Conservation (phyloP, 2,888 invertebrate species). For the Terebella lapidaria region DNA sequence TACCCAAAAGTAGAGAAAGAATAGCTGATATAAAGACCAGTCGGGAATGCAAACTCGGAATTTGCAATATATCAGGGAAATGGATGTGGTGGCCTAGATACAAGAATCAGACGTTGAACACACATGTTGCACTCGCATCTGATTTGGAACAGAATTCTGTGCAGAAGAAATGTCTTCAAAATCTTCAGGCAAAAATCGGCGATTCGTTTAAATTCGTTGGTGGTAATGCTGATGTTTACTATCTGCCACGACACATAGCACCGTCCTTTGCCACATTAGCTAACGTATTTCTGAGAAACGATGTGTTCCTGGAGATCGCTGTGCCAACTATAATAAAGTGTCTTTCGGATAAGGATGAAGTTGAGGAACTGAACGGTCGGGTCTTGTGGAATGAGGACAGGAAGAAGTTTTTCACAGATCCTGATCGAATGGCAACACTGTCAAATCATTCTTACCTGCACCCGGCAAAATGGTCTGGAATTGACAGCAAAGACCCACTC, state of each 20-base stretch:
- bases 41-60: conserved; percentile 22
- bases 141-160: not conserved
- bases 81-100: conserved; percentile 25
- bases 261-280: conserved; percentile 13
- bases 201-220: conserved; percentile 16
- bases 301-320: conserved; percentile 26
- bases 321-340: conserved; percentile 22
- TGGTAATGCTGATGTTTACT: conserved; percentile 23
- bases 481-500: not conserved
- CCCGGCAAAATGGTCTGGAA: conserved; percentile 22
- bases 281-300: conserved; percentile 15
- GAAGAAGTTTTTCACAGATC: conserved; percentile 19
- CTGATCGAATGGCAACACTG: conserved; percentile 13
- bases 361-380: conserved; percentile 12
- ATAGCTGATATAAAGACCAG: conserved; percentile 18
- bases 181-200: conserved; percentile 16
- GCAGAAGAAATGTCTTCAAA: not conserved
- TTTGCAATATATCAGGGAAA: conserved; percentile 22
- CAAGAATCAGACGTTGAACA: conserved; percentile 8
- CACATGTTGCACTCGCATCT: conserved; percentile 5
- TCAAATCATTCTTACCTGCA: conserved; percentile 18
- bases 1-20: conserved; percentile 15
- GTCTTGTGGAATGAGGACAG: conserved; percentile 13
- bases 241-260: conserved; percentile 20
- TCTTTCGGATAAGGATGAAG: conserved; percentile 10